Percentiles rank a stretch among this genome's conserved stretches.
Evolutionary conservation across 2,888 invertebrate genomes (phyloP).

Genomic region (Spilosoma lubricipeda): DNA sequence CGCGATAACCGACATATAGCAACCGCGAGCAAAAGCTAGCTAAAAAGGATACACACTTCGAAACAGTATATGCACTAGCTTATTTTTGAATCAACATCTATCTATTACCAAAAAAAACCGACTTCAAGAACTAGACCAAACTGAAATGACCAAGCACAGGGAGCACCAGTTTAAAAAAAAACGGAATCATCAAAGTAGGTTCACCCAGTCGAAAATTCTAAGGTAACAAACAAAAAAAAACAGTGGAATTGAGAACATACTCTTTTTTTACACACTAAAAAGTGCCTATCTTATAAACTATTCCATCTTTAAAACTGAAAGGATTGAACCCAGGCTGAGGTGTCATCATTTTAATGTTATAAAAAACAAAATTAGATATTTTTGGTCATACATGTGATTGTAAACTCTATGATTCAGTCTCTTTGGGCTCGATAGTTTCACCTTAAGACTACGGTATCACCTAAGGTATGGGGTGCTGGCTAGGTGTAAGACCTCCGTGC

Average conservation of each 20-base stretch:
- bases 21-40: too few species aligned
- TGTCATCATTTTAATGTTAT: not conserved
- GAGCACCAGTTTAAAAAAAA: too few species aligned
- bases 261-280: not conserved
- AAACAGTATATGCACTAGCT: not conserved
- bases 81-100: not conserved
- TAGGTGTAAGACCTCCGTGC: conserved; percentile 89
- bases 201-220: too few species aligned
- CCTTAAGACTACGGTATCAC: conserved; percentile 39
- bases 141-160: too few species aligned
- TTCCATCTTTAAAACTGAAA: not conserved
- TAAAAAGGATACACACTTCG: conserved; percentile 19
- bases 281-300: not conserved
- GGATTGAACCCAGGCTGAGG: not conserved
- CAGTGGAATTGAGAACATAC: too few species aligned
- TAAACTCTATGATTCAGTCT: conserved; percentile 52
- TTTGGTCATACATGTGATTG: conserved; percentile 31
- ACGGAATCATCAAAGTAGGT: too few species aligned
- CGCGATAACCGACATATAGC: too few species aligned
- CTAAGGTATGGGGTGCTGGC: conserved; percentile 76
- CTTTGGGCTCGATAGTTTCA: conserved; percentile 66
- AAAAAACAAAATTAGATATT: conserved; percentile 13
- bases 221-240: too few species aligned
- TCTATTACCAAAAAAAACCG: not conserved
- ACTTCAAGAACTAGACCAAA: too few species aligned